Evolutionary conservation across 2,797 vertebrate species (phyloP), one percentile per base, ranked within the genome.

Genomic region (Sebastes diaconus): DNA sequence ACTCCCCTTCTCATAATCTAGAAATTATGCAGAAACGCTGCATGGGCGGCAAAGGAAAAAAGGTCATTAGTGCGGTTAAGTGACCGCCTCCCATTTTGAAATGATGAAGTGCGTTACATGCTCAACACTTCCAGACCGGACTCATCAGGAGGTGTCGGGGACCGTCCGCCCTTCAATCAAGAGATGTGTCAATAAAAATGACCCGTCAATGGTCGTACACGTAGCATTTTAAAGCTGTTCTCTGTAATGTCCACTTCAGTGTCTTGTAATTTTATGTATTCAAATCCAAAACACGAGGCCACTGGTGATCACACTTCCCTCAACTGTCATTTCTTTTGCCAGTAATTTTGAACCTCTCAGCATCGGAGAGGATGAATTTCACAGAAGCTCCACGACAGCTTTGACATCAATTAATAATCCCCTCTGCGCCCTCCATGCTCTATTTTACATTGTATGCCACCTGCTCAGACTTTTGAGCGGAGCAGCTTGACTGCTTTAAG

Each of bases 21-120:
- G 54, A 81, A 68, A 81, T 68, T 83, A 81, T 61, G 30, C 50
- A 75, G 27, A 75, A 73, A 69, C 29, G 69, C n/a, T 27, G 34
- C 64, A 52, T 73, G n/a, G 68, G 57, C 50, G n/a, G 25, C 42
- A 24, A 65, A 73, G 6, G 29, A 66, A 76, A 76, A 64, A 76
- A 65, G 59, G 73, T 24, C n/a, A 32, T 68, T 50, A 29, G 3
- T n/a, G 24, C 8, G n/a, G 27, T 73, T 18, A 70, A 68, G 61
- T 22, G 65, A 36, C 30, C 39, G 12, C 24, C n/a, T 55, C 20
- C 29, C 22, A 68, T 34, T 36, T 32, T 73, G 3, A 69, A 73
- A 50, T 27, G 10, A 80, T 78, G n/a, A 75, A 36, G 39, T 12
- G 20, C 20, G 14, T 52, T 22, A 63, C 29, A 72, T 2, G 22